A percentile compares a stretch with the other conserved stretches of the same genome.
phyloP scores from a whole-genome alignment of 2,888 invertebrate species.

The Serripes groenlandicus region DNA sequence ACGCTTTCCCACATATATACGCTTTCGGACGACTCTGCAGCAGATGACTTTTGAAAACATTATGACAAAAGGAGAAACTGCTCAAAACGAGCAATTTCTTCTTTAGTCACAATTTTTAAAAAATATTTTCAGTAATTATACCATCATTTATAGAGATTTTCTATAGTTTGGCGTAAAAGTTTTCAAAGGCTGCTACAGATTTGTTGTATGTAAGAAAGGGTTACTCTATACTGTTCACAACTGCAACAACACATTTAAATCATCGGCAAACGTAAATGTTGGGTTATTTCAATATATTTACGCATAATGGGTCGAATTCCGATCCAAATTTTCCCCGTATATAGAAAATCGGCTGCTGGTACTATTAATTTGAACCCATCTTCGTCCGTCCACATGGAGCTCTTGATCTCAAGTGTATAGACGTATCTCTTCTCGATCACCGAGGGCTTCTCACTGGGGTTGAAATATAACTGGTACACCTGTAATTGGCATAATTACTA shows the following conservation, averaged over 20 bases:
- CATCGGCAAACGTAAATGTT: too few relatives aligned
- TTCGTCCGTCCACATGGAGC: conserved; percentile 53
- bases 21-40: not conserved
- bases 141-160: too few relatives aligned
- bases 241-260: too few relatives aligned
- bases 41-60: not conserved
- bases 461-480: conserved; percentile 61
- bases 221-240: too few relatives aligned
- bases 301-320: conserved; percentile 57
- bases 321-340: conserved; percentile 65
- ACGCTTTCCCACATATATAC: not conserved
- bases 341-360: conserved; percentile 39
- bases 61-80: not conserved
- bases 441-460: conserved; percentile 54
- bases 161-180: too few relatives aligned
- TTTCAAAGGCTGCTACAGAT: too few relatives aligned
- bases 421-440: conserved; percentile 49
- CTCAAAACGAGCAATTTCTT: not conserved
- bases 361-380: conserved; percentile 62
- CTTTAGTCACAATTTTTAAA: too few relatives aligned
- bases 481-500: too few relatives aligned
- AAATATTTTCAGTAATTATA: too few relatives aligned
- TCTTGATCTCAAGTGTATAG: conserved; percentile 54
- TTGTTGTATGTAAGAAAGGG: too few relatives aligned
- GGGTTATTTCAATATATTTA: too few relatives aligned